A percentile compares a stretch with the other conserved stretches of the same genome.
These are phyloP conservation scores for Fregata magnificens DNA, from an alignment of 2,113 vertebrate species.

Conservation along the genomic window DNA sequence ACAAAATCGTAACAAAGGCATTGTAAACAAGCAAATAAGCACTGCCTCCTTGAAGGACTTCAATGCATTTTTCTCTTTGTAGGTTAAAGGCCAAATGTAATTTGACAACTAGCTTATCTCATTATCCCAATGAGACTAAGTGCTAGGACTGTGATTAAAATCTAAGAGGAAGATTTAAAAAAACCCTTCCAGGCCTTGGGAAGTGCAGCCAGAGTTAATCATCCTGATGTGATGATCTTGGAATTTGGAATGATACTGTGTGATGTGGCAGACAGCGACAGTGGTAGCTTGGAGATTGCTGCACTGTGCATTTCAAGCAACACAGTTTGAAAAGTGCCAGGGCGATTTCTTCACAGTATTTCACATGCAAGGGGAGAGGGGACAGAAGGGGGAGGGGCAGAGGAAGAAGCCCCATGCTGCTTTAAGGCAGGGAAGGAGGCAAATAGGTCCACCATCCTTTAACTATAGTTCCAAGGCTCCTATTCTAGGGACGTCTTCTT, in stretches of 20 bases:
- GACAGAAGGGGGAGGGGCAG: conserved; percentile 65
- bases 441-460: conserved; percentile 83
- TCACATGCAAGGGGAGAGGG: conserved; percentile 85
- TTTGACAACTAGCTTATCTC: conserved; percentile 73
- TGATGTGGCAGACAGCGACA: conserved; percentile 74
- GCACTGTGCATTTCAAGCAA: conserved; percentile 81
- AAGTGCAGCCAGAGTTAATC: conserved; percentile 75
- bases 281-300: conserved; percentile 65
- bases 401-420: conserved; percentile 88
- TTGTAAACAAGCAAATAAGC: conserved; percentile 80
- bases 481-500: conserved; percentile 75
- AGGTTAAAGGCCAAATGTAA: conserved; percentile 69
- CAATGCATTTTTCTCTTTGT: conserved; percentile 58
- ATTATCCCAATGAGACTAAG: conserved; percentile 72
- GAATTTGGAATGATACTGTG: conserved; percentile 79
- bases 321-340: conserved; percentile 83
- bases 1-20: conserved; percentile 64
- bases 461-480: conserved; percentile 77
- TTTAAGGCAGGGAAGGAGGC: conserved; percentile 97
- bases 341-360: conserved; percentile 96
- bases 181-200: conserved; percentile 73
- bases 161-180: conserved; percentile 66
- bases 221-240: conserved; percentile 70
- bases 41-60: conserved; percentile 71
- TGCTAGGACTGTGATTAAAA: conserved; percentile 68